Base-by-base conservation (phyloP, 2,797 vertebrate species). In the Picus viridis region DNA sequence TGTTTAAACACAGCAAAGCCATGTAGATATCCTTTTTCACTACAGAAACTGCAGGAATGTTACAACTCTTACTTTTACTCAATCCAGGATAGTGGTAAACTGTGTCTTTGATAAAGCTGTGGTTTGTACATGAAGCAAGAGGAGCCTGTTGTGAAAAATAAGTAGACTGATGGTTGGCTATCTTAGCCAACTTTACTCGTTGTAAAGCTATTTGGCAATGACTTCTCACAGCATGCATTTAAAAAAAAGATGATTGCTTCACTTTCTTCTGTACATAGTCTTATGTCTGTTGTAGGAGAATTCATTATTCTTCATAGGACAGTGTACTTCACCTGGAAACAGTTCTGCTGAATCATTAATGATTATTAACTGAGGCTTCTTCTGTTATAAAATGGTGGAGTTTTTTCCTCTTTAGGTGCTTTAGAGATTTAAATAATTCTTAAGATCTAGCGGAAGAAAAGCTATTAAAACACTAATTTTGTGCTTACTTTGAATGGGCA, bases 131-230 rank as follows among this genome's bases (percentile, higher is more conserved):
- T 98, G 97, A 98, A 96, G 98, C 97, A 98, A 98, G 97, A 61
- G 10, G 92, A 95, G 34, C 84, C 77, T 93, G 86, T 98, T 98
- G 97, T 98, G 96, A 97, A 98, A 98, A 98, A 92, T 93, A 74
- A 95, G 94, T 93, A 93, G 93, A 96, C 96, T 97, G 88, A 93
- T 93, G 88, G 87, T 91, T 97, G 95, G 84, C 82, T 94, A 54
- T 94, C 96, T 97, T 97, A 89, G 94, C 96, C 97, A 98, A 98
- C 97, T 95, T 97, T 94, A 83, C 96, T 97, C 96, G 86, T 97
- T 98, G 96, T 98, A 93, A 97, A 98, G 92, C 67, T 93, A 96
- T 98, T 97, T 97, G 95, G 98, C 97, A 98, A 98, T 96, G 74
- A 88, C 93, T 97, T 96, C 96, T 96, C 97, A 97, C 97, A 97